Percentiles rank a stretch among this genome's conserved stretches.
These are phyloP conservation scores for Branchipolynoe longqiensis DNA, from an alignment of 2,888 invertebrate species.

Conservation along the genomic window DNA sequence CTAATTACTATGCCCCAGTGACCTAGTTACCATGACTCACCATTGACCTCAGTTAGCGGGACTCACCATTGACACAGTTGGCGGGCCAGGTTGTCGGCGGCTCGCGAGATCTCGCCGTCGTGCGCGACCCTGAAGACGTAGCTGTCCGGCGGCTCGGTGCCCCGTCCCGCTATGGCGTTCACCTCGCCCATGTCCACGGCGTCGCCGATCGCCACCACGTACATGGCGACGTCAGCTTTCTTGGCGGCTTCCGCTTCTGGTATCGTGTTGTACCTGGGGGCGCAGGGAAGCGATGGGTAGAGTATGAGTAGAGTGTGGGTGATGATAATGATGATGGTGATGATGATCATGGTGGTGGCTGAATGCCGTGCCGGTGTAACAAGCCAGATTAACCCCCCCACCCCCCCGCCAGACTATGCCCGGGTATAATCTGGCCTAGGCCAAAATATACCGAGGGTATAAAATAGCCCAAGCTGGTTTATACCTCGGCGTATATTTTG, in stretches of 20 bases:
- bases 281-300: too few species aligned
- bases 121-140: slow-evolving; percentile 61
- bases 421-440: too few species aligned
- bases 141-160: slow-evolving; percentile 37
- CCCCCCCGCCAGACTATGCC: too few species aligned
- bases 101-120: slow-evolving; percentile 22
- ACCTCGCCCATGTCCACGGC: slow-evolving; percentile 64
- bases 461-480: too few species aligned
- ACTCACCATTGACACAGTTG: slow-evolving; percentile 58
- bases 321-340: too few species aligned
- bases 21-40: background rate
- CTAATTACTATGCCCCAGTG: background rate
- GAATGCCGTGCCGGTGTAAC: too few species aligned
- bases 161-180: slow-evolving; percentile 58
- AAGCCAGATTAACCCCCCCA: too few species aligned
- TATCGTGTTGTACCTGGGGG: slow-evolving; percentile 57
- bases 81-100: slow-evolving; percentile 47
- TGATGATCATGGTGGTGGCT: too few species aligned
- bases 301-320: too few species aligned
- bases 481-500: too few species aligned
- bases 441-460: too few species aligned
- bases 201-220: slow-evolving; percentile 65
- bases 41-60: background rate
- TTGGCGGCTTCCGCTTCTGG: slow-evolving; percentile 51
- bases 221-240: slow-evolving; percentile 58